Evolutionary conservation across 2,797 vertebrate species (phyloP).

Genomic region (Enteromius anoplus): DNA sequence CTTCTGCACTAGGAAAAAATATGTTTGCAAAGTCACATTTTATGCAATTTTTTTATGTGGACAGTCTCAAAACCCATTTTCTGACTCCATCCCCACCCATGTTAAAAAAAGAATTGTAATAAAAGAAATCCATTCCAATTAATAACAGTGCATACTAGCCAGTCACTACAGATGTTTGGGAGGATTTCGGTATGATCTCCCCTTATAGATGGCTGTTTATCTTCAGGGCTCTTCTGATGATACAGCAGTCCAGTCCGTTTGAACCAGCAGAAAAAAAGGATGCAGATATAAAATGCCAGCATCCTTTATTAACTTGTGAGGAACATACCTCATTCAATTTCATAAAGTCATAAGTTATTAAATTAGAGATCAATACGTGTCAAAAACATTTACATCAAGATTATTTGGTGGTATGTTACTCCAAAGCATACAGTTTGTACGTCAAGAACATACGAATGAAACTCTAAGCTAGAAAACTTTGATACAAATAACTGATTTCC

Average conservation of each 20-base stretch:
- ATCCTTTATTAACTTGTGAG: conserved; percentile 30
- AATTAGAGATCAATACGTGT: conserved; percentile 83
- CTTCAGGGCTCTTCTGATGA: conserved; percentile 24
- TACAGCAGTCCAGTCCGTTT: conserved; percentile 37
- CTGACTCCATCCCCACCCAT: neutral
- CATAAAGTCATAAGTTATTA: conserved; percentile 80
- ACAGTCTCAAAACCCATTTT: neutral
- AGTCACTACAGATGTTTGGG: neutral
- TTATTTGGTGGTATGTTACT: conserved; percentile 80
- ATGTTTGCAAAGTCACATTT: conserved; percentile 1
- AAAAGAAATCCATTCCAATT: neutral
- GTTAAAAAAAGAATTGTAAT: conserved; percentile 1
- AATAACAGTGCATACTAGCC: conserved; percentile 29
- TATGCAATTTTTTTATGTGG: neutral
- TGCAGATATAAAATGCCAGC: conserved; percentile 26
- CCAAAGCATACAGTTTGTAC: conserved; percentile 30
- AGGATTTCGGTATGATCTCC: conserved; percentile 7
- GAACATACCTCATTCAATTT: conserved; percentile 65
- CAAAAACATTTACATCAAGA: conserved; percentile 74
- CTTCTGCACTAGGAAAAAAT: neutral
- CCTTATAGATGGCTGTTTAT: conserved; percentile 13
- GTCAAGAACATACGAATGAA: neutral
- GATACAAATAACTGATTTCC: conserved; percentile 23
- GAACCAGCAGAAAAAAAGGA: conserved; percentile 30
- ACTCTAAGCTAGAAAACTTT: neutral